Conservation (phyloP, 2,797 vertebrate genomes). For the Lateolabrax maculatus region DNA sequence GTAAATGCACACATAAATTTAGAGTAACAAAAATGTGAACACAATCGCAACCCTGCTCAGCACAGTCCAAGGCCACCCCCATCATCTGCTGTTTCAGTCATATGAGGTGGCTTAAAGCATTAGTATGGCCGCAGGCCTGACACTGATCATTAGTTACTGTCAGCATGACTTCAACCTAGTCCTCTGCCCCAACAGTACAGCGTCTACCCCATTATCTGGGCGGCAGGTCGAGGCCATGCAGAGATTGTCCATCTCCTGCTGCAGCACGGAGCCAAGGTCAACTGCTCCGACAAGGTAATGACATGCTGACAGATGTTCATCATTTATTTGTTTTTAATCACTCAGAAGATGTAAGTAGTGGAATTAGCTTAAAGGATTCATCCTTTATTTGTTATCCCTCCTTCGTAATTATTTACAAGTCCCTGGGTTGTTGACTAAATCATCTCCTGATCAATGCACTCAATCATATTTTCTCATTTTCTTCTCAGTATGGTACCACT, state of each 20-base stretch:
- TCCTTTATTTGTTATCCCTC: neutral
- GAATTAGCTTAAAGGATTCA: neutral
- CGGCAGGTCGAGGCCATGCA: constrained; percentile 95
- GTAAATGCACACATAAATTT: neutral
- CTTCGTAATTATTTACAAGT: constrained; percentile 3
- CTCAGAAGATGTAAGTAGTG: neutral
- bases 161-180: constrained; percentile 57
- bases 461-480: neutral
- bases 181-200: constrained; percentile 91
- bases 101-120: constrained; percentile 28
- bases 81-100: constrained; percentile 36
- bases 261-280: constrained; percentile 95
- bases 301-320: constrained; percentile 48
- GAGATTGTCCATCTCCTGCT: constrained; percentile 95
- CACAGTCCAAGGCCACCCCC: neutral
- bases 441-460: neutral
- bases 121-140: constrained; percentile 19
- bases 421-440: neutral
- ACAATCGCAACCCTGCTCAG: neutral
- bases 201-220: constrained; percentile 99
- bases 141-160: constrained; percentile 58
- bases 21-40: neutral
- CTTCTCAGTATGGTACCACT: constrained; percentile 94
- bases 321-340: constrained; percentile 44
- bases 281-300: constrained; percentile 98